Evolutionary conservation across 2,113 vertebrate species (phyloP), one percentile per base, ranked within the genome.

Genomic region (Coptodon rendalli): DNA sequence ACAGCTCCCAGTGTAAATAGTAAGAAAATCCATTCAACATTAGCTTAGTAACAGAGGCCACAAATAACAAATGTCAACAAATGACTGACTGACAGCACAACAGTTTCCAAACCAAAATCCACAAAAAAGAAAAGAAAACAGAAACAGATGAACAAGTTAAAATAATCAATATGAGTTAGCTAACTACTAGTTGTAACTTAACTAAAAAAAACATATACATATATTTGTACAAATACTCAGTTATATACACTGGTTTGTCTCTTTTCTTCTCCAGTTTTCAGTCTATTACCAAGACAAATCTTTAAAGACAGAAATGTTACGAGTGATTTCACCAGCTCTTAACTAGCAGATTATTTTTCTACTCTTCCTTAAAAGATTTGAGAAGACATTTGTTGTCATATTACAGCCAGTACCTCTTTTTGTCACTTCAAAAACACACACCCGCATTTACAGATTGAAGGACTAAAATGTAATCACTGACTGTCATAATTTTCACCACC

Each of bases 401-500:
- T n/a, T 78, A 13, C 27, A 50, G 73, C 73, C 27, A 78, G 27
- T 13, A 38, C 19, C 17, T 54, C 43, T 61, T 63, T 43, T 10
- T 45, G 45, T 78, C 73, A 50, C 27, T 59, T 83, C 17, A 80
- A 71, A 61, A 19, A 9, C 57, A 80, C 36, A 87, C 29, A 80
- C 17, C 57, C 59, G 31, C 19, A 43, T 7, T 16, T 71, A 52
- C 85, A 83, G 73, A 83, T 5, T 83, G 57, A 86, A 71, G 40
- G 43, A 45, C 80, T 83, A 53, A 61, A 54, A 80, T 84, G 76
- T 80, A 81, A 83, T 68, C 68, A 86, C 29, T 40, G 31, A 78
- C 57, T 71, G 85, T 38, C 82, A 83, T 83, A 43, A 81, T 86
- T 76, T 83, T 71, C 45, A 76, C 80, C 89, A 66, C 89, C 82